Base-by-base conservation (phyloP, 1,140 invertebrate species). In the Chrysopa pallens region DNA sequence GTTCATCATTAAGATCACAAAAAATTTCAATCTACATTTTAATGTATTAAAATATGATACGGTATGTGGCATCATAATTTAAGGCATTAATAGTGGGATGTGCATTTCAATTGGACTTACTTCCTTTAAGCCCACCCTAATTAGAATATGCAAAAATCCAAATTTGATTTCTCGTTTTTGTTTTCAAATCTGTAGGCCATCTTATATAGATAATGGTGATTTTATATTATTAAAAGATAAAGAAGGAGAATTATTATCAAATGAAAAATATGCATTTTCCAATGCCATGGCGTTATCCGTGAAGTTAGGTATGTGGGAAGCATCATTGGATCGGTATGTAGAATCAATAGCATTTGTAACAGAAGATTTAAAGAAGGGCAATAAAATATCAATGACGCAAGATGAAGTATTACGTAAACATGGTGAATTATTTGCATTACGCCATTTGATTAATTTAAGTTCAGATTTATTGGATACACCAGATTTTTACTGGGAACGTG, bases 401-500 rank as follows among this genome's bases (percentile, higher is more conserved):
- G 64, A 72, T 17, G 69, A 84, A 50, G 82, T 93, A 15, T 67
- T 95, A 7, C 73, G 74, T n/a, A 94, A 91, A 60, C 80, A 88
- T 37, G 91, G 92, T 0, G 83, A 94, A 70, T 57, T 96, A 9
- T 94, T 92, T 59, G 78, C 83, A 2, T 64, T 96, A 15, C 68
- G 87, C 33, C 91, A 96, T 63, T 68, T 79, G 4, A 80, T 97
- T 7, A 96, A 93, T 62, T 68, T 96, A 38, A 87, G 86, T 46
- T 95, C 91, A 0, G 91, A 96, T 64, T 65, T 95, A 6, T 59
- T 96, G 35, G 91, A 95, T 58, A 89, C 84, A 0, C 92, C 93
- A 0, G 93, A 97, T 63, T 95, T 95, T 62, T 96, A 96, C 59
- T 97, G 93, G 92, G 91, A 96, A 51, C 72, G 85, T 40, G 86